Percentiles rank a stretch among this genome's conserved stretches.
phyloP scores from a whole-genome alignment of 2,113 vertebrate genomes.

The Riparia riparia region DNA sequence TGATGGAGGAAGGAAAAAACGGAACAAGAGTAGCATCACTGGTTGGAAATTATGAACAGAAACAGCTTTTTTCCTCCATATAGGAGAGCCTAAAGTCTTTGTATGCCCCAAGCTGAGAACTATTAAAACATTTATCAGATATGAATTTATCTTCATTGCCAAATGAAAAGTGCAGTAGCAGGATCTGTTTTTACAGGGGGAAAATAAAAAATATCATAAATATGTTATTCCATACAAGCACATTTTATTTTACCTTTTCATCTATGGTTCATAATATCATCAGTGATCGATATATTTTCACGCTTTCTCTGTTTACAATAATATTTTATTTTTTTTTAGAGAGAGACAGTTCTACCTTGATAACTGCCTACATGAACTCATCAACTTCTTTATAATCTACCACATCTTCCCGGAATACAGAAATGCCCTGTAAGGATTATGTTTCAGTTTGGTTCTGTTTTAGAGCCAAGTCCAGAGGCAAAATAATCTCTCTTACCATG shows the following conservation, averaged over 20 bases:
- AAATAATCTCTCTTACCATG: neutral
- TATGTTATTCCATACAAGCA: neutral
- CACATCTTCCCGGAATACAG: neutral
- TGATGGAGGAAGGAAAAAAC: neutral
- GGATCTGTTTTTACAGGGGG: neutral
- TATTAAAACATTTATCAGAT: neutral
- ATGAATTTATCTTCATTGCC: neutral
- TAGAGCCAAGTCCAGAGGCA: neutral
- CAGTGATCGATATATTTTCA: neutral
- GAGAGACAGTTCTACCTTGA: neutral
- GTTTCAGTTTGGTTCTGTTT: neutral
- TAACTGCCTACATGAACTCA: neutral
- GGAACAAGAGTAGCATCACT: neutral
- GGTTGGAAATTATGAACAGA: neutral
- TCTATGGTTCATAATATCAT: neutral
- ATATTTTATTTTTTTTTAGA: neutral
- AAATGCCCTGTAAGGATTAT: neutral
- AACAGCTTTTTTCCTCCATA: neutral
- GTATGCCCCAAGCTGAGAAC: too few relatives aligned
- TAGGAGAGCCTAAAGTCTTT: neutral
- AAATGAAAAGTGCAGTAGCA: neutral
- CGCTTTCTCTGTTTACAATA: neutral
- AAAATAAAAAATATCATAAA: neutral
- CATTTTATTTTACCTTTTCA: neutral
- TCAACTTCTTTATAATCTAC: neutral